Conservation (phyloP, 2,113 vertebrate species). For the Thalassarche chlororhynchos region DNA sequence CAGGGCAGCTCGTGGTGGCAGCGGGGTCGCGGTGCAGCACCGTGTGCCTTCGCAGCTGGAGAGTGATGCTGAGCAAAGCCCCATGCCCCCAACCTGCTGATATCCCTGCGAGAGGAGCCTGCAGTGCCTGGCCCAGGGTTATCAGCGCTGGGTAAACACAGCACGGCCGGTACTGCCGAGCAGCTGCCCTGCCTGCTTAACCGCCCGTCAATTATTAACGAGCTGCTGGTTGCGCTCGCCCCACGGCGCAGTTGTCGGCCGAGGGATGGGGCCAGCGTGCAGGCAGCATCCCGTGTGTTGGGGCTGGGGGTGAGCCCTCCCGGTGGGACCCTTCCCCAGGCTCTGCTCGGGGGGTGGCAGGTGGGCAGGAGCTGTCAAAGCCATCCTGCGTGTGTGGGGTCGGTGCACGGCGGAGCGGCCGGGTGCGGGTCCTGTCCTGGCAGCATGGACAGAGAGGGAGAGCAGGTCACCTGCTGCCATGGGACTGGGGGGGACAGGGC, state of each 20-base stretch:
- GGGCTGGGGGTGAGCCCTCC: neutral
- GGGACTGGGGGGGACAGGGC: neutral
- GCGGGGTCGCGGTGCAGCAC: neutral
- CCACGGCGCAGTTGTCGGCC: neutral
- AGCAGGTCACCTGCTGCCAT: neutral
- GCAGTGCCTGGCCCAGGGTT: neutral
- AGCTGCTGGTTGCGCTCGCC: neutral
- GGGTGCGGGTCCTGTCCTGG: neutral
- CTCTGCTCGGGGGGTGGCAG: neutral
- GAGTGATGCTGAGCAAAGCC: neutral
- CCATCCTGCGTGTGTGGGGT: neutral
- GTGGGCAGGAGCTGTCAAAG: neutral
- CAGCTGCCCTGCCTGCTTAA: neutral
- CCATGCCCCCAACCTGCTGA: fast-evolving
- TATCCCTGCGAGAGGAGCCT: neutral
- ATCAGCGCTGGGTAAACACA: neutral
- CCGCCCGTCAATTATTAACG: neutral
- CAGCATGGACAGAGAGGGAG: neutral
- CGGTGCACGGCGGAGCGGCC: fast-evolving
- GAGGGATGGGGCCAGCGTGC: neutral
- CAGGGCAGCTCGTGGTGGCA: neutral
- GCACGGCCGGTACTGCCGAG: neutral
- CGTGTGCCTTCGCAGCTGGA: neutral
- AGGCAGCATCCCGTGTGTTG: neutral
- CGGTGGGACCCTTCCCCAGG: neutral